Evolutionary conservation across 2,888 invertebrate species (phyloP).

Genomic region (Xestia rhomboidea): DNA sequence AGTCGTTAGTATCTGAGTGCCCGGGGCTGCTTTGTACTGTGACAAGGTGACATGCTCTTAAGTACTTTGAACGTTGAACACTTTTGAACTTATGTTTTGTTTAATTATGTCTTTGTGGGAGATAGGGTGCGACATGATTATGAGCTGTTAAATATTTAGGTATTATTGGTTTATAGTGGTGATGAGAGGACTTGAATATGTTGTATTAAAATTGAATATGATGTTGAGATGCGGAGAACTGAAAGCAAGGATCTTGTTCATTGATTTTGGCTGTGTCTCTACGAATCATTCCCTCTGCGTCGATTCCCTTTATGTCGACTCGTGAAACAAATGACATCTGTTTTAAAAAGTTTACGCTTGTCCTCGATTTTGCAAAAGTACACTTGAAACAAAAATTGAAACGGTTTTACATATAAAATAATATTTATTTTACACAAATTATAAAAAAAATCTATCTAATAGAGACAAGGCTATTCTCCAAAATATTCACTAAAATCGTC

Average conservation of each 20-base stretch:
- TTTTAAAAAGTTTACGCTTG: too few relatives aligned
- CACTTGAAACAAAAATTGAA: too few relatives aligned
- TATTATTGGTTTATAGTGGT: background rate
- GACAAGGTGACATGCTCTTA: constrained; percentile 43
- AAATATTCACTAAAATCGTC: too few relatives aligned
- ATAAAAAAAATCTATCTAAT: too few relatives aligned
- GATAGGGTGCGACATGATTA: background rate
- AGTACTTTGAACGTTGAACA: constrained; percentile 30
- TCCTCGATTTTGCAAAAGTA: too few relatives aligned
- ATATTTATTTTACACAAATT: too few relatives aligned
- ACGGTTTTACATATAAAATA: too few relatives aligned
- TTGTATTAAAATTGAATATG: background rate
- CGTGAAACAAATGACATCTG: too few relatives aligned
- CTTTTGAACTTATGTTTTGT: constrained; percentile 32
- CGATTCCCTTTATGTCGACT: too few relatives aligned
- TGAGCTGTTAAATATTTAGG: background rate
- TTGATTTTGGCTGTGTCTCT: background rate
- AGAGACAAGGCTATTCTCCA: too few relatives aligned
- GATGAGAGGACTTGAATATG: background rate
- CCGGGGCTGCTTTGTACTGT: constrained; percentile 32
- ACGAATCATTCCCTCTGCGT: too few relatives aligned
- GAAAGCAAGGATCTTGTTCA: background rate
- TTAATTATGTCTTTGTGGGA: constrained; percentile 14
- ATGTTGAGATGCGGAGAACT: background rate
- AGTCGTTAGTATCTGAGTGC: constrained; percentile 46